phyloP scores from a whole-genome alignment of 2,113 vertebrate species.

The Planiliza haematocheilus region DNA sequence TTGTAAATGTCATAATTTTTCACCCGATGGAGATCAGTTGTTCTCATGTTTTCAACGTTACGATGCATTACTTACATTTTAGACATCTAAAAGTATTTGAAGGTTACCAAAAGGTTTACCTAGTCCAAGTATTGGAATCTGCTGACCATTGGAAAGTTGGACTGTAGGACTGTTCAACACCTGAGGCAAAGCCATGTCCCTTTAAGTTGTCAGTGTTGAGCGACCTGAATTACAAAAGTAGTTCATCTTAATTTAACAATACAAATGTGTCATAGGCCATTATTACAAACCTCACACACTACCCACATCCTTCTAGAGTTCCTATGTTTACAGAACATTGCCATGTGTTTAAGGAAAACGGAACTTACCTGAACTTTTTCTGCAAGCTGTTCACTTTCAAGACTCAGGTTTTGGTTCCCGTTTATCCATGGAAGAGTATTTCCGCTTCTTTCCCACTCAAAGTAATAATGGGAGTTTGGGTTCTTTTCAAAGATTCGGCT shows the following conservation, averaged over 20 bases:
- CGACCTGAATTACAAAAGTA: neutral
- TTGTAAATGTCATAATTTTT: too few relatives aligned
- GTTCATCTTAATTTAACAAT: neutral
- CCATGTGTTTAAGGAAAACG: neutral
- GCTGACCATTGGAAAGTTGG: conserved; percentile 81
- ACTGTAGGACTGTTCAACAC: conserved; percentile 63
- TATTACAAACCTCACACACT: neutral
- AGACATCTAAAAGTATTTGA: too few relatives aligned
- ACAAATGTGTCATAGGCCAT: neutral
- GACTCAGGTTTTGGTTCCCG: too few relatives aligned
- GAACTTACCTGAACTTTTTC: neutral
- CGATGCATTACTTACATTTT: too few relatives aligned
- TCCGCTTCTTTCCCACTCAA: neutral
- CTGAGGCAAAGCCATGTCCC: conserved; percentile 15
- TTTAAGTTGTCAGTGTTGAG: neutral
- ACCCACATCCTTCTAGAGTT: neutral
- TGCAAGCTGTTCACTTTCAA: neutral
- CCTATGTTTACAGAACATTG: neutral
- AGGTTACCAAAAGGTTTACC: conserved; percentile 47
- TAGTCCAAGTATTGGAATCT: conserved; percentile 78
- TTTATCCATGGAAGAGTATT: neutral
- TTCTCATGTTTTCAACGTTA: too few relatives aligned
- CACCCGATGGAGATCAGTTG: too few relatives aligned
- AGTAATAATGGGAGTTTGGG: too few relatives aligned
- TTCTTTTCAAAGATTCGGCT: too few relatives aligned